Conservation (phyloP, 2,797 vertebrate species). For the Poecilia wingei region DNA sequence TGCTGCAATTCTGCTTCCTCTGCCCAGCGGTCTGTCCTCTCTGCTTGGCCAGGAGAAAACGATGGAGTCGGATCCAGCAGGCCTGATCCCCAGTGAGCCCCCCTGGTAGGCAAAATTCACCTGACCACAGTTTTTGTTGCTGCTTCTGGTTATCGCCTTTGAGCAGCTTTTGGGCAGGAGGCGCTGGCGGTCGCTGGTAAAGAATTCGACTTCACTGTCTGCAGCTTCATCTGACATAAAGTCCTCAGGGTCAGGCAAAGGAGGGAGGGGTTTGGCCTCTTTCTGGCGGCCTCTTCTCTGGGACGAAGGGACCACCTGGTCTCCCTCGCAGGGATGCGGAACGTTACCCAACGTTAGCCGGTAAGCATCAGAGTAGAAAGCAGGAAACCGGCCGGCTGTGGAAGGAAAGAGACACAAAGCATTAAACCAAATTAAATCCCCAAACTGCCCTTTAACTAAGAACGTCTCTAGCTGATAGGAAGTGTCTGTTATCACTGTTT, state of each 20-base stretch:
- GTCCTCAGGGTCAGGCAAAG: conserved; percentile 85
- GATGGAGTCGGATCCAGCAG: conserved; percentile 23
- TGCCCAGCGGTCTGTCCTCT: conserved; percentile 37
- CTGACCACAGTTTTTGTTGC: conserved; percentile 86
- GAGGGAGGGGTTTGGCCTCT: conserved; percentile 88
- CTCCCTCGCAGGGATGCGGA: conserved; percentile 74
- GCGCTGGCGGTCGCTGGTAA: conserved; percentile 85
- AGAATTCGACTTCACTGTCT: conserved; percentile 93
- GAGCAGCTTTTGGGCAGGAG: conserved; percentile 78
- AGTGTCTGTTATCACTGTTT: conserved; percentile 51
- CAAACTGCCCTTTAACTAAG: conserved; percentile 1
- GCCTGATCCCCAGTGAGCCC: conserved; percentile 30
- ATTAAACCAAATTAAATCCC: conserved; percentile 22
- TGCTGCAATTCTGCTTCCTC: conserved; percentile 30
- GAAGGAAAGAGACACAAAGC: conserved; percentile 6
- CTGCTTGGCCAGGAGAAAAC: conserved; percentile 69
- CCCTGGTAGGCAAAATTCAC: conserved; percentile 92
- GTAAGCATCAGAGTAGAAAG: conserved; percentile 69
- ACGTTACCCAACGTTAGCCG: conserved; percentile 63
- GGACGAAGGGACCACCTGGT: conserved; percentile 85
- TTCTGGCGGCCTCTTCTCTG: conserved; percentile 81
- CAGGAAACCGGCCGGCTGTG: conserved; percentile 72
- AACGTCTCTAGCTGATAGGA: conserved; percentile 1
- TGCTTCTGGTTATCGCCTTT: conserved; percentile 58
- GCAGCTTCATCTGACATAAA: conserved; percentile 84